These are phyloP conservation scores for Jordanella pulchra DNA, from an alignment of 2,797 vertebrate genomes.

Conservation along the genomic window DNA sequence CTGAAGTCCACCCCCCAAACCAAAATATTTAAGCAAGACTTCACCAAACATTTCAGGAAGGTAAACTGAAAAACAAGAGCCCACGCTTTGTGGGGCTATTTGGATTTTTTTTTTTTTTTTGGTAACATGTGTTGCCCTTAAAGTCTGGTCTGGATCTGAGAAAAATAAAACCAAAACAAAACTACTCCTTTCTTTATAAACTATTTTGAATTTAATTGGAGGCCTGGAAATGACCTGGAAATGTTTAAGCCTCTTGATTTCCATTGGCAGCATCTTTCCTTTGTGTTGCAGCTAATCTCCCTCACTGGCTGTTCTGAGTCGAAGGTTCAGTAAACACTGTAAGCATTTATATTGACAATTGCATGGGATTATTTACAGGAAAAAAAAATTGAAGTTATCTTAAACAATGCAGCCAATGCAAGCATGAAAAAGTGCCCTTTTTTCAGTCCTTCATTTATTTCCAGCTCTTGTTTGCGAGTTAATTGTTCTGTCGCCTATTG, in stretches of 20 bases:
- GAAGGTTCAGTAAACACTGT: conserved; percentile 2
- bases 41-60: not conserved
- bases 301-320: conserved; percentile 5
- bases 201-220: not conserved
- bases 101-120: not conserved
- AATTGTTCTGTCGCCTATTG: conserved; percentile 24
- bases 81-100: not conserved
- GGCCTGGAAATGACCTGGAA: conserved; percentile 6
- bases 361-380: conserved; percentile 36
- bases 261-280: conserved; percentile 6
- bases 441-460: not conserved
- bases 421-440: conserved; percentile 11
- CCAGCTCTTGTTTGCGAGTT: conserved; percentile 11
- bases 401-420: conserved; percentile 37
- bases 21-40: not conserved
- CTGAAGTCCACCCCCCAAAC: too few species aligned
- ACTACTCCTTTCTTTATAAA: too few species aligned
- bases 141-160: not conserved
- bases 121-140: not conserved
- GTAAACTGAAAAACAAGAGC: not conserved
- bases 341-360: conserved; percentile 12
- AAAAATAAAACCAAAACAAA: not conserved
- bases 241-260: conserved; percentile 1
- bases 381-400: conserved; percentile 25
- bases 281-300: conserved; percentile 43